Evolutionary conservation across 92 coral and sea anemone genomes (phyloP), one percentile per base, ranked within the genome.

Genomic region (Siderastrea radians): DNA sequence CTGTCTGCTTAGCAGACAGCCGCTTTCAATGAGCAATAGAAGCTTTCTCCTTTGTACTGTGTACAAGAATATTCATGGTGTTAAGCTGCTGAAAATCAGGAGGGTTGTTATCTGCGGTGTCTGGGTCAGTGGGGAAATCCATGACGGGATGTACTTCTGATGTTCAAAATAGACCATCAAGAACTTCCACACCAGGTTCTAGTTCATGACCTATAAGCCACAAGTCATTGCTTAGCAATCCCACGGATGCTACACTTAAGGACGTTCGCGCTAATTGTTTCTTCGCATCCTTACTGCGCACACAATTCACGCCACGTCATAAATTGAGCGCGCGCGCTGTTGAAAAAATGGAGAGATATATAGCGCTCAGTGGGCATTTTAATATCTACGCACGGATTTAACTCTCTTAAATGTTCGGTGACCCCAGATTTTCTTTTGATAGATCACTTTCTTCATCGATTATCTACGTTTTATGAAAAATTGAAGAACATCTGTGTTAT

Each of bases 131-230:
- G 16, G 78, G 59, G 46, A 49, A 74, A n/a, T 74, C 78, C 78
- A 74, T 74, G 8, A 74, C 16, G 8, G 59, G 14, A 6, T 19
- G 78, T 74, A 15, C 59, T 44, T 45, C 17, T 6, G 77, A 48
- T 48, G 77, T 55, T 0, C 77, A 38, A 13, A 74, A 55, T 17
- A 26, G 19, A 19, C 26, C 78, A 69, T 48, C 52, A 45, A 69
- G 74, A 15, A 69, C 74, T 69, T 17, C 17, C 2, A 69, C 74
- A 48, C 74, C 74, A 1, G 74, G 74, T 69, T 69, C 74, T 13
- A 69, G 74, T 69, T 69, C 74, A 9, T 74, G 59, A 47, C 60
- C 78, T 5, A 60, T 44, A 5, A 74, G 78, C 59, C 78, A 74
- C 26, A 55, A 55, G 78, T 74, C 78, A 46, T 50, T 50, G 16